Conservation (phyloP, 2,888 invertebrate genomes). For the Aquatica leii region DNA sequence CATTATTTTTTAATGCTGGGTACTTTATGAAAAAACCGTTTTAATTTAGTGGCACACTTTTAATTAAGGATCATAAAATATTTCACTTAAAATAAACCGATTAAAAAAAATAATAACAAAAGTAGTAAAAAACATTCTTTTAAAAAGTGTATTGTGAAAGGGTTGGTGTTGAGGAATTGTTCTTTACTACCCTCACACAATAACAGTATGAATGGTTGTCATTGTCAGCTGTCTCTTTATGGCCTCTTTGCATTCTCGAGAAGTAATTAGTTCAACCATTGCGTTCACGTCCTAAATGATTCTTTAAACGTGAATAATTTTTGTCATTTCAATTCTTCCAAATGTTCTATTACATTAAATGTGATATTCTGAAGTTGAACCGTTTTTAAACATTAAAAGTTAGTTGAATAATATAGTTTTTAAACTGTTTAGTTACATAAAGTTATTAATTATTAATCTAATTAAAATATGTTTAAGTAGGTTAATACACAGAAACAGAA, state of each 20-base stretch:
- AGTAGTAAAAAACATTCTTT: constrained; percentile 6
- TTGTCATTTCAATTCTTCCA: constrained; percentile 17
- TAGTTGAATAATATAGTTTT: no score
- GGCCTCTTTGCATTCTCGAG: constrained; percentile 42
- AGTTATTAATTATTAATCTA: no score
- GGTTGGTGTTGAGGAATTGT: constrained; percentile 28
- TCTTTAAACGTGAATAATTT: constrained; percentile 33
- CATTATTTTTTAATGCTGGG: no score
- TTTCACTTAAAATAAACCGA: no score
- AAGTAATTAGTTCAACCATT: constrained; percentile 41
- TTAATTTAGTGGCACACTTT: no score
- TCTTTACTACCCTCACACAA: constrained; percentile 39
- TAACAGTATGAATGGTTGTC: constrained; percentile 39
- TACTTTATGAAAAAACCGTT: no score
- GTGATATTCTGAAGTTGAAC: constrained; percentile 20
- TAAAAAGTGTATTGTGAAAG: constrained; percentile 28
- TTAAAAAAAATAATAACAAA: no score
- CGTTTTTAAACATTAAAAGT: no score
- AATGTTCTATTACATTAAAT: constrained; percentile 28
- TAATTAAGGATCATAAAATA: no score
- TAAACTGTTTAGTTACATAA: no score
- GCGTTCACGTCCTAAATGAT: constrained; percentile 33
- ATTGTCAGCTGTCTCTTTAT: constrained; percentile 44
- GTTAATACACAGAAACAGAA: no score
- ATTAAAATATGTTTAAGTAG: no score